Conservation (phyloP, 1,140 invertebrate species). For the Protaetia brevitarsis region DNA sequence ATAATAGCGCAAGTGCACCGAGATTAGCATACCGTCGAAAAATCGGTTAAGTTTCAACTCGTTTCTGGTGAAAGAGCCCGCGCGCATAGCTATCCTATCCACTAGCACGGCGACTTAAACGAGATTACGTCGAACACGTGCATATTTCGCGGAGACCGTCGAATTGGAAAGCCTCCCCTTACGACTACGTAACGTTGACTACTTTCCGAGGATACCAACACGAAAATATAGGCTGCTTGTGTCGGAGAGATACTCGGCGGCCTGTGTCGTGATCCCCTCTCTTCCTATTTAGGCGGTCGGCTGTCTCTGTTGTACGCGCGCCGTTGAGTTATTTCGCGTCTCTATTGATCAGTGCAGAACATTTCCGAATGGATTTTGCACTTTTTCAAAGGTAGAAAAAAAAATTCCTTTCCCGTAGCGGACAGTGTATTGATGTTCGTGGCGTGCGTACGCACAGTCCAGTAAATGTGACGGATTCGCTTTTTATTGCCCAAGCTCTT, state of each 20-base stretch:
- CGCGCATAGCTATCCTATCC: background rate
- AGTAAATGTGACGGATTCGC: too few species aligned
- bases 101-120: background rate
- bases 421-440: too few species aligned
- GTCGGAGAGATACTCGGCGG: slow-evolving; percentile 3
- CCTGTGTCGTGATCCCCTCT: slow-evolving; percentile 9
- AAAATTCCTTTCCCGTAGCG: background rate
- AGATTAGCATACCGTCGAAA: slow-evolving; percentile 6
- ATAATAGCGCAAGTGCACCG: slow-evolving; percentile 8
- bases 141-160: background rate
- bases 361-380: background rate
- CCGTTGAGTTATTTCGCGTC: background rate
- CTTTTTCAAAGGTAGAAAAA: background rate
- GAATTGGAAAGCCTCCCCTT: slow-evolving; percentile 2
- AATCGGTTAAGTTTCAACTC: background rate
- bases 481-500: too few species aligned
- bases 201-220: background rate
- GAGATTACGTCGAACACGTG: background rate
- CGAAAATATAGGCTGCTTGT: slow-evolving; percentile 10
- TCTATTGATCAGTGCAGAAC: background rate
- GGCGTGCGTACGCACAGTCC: too few species aligned
- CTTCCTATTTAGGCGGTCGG: slow-evolving; percentile 3
- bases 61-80: background rate
- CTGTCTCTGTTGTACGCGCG: background rate
- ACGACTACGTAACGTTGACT: slow-evolving; percentile 17